Evolutionary conservation across 2,888 invertebrate genomes (phyloP).

Genomic region (Dasypogon diadema): DNA sequence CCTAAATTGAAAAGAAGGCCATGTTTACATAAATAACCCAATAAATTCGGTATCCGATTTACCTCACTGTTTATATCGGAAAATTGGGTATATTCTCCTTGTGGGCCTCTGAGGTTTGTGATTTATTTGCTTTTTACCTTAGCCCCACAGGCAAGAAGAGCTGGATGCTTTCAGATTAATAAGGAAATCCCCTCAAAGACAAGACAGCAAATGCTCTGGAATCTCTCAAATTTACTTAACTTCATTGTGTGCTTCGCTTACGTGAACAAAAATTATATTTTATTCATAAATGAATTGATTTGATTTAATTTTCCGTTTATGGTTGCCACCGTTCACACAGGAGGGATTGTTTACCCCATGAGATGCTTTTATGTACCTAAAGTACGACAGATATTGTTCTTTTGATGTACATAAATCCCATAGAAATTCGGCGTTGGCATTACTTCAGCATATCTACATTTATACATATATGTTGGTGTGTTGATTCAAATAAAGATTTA

Average conservation of each 20-base stretch:
- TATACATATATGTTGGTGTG: too few relatives aligned
- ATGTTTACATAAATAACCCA: constrained; percentile 39
- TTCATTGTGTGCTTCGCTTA: constrained; percentile 10
- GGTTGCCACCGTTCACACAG: not conserved
- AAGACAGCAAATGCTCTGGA: not conserved
- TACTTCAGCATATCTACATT: too few relatives aligned
- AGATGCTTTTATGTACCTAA: too few relatives aligned
- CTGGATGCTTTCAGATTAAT: constrained; percentile 6
- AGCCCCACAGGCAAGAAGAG: not conserved
- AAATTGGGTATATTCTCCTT: constrained; percentile 28
- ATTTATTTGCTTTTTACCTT: constrained; percentile 32
- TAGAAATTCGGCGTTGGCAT: too few relatives aligned
- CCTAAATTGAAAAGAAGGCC: not conserved
- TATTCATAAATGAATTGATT: constrained; percentile 23
- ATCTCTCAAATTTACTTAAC: constrained; percentile 15
- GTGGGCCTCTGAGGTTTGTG: constrained; percentile 27
- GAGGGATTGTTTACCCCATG: not conserved
- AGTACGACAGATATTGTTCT: too few relatives aligned
- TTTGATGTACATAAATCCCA: too few relatives aligned
- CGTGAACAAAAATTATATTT: constrained; percentile 27
- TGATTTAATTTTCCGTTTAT: constrained; percentile 4
- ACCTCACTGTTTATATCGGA: constrained; percentile 30
- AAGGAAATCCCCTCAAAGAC: constrained; percentile 7
- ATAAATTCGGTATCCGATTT: constrained; percentile 40
- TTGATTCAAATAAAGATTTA: too few relatives aligned